Base-by-base conservation (phyloP, 1,140 invertebrate species). In the Sipha flava region DNA sequence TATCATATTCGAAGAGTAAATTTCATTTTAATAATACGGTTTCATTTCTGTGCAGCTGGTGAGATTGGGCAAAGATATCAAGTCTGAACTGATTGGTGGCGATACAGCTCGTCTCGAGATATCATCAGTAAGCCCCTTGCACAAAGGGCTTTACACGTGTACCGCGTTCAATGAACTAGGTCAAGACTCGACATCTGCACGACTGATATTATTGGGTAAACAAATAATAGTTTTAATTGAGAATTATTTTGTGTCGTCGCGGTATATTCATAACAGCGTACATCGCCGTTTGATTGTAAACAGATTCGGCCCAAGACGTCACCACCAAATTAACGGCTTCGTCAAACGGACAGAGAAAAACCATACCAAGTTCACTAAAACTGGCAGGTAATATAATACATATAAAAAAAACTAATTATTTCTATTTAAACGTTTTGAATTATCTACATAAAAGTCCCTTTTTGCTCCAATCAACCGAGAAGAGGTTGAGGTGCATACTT, bases 141-240 rank as follows among this genome's bases (percentile, higher is more conserved):
- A 96, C 84, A 92, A 94, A 83, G 94, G 94, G n/a, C 92, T 93
- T 82, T 97, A 95, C 84, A 92, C 90, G 1, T 96, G 94, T 83
- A 90, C 93, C 62, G 93, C 92, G 9, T 90, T 89, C 82, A 96
- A 96, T 84, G 89, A 90, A 80, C 87, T 94, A 66, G 94, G 94
- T 57, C 92, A 92, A 84, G 91, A 91, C 0, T 88, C 89, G 52
- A 93, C 92, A 3, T 93, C 91, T 1, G 92, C 93, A 5, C 93
- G 92, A 84, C 87, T 95, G 6, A 88, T 93, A 31, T 92, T 95
- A 12, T 92, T 94, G 85, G 89, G 92, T 94, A 12, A 59, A n/a
- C n/a, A n/a, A n/a, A n/a, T n/a, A n/a, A n/a, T n/a, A n/a, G n/a
- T n/a, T n/a, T n/a, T n/a, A n/a, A n/a, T n/a, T n/a, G n/a, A n/a